Evolutionary conservation across 1,140 invertebrate genomes (phyloP).

Genomic region (Bombus impatiens): DNA sequence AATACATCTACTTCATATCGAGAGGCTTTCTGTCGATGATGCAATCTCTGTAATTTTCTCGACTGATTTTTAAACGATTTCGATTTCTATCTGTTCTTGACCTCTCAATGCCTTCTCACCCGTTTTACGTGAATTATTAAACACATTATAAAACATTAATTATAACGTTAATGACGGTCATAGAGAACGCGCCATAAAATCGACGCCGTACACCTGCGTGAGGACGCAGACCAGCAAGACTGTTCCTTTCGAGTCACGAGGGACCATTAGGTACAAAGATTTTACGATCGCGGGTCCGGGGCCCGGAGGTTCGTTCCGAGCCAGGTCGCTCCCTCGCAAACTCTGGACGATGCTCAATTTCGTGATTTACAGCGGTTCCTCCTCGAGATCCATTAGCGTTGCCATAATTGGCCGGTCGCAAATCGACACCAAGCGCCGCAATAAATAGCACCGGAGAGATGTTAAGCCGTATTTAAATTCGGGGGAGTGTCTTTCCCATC

Average conservation of each 20-base stretch:
- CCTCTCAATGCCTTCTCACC: no score
- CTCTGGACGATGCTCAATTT: slow-evolving; percentile 42
- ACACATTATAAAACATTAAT: no score
- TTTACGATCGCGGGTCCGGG: slow-evolving; percentile 34
- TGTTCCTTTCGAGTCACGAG: not conserved
- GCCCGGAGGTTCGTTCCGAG: no score
- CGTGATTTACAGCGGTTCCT: slow-evolving; percentile 55
- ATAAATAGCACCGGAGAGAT: slow-evolving; percentile 54
- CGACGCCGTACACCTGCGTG: slow-evolving; percentile 12
- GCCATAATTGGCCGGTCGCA: slow-evolving; percentile 41
- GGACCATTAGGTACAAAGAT: slow-evolving; percentile 3
- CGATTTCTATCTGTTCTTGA: no score
- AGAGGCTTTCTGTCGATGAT: no score
- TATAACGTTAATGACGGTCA: not conserved
- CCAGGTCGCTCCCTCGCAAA: no score
- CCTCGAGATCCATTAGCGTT: slow-evolving; percentile 51
- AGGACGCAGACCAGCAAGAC: not conserved
- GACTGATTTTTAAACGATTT: no score
- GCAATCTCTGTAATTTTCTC: not conserved
- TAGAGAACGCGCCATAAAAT: not conserved
- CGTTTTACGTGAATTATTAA: no score
- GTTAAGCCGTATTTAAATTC: slow-evolving; percentile 66
- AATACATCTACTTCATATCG: no score
- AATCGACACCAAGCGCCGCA: slow-evolving; percentile 27
- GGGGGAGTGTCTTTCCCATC: slow-evolving; percentile 45